Evolutionary conservation across 1,140 invertebrate species (phyloP).

Genomic region (Carcinoscorpius rotundicauda): DNA sequence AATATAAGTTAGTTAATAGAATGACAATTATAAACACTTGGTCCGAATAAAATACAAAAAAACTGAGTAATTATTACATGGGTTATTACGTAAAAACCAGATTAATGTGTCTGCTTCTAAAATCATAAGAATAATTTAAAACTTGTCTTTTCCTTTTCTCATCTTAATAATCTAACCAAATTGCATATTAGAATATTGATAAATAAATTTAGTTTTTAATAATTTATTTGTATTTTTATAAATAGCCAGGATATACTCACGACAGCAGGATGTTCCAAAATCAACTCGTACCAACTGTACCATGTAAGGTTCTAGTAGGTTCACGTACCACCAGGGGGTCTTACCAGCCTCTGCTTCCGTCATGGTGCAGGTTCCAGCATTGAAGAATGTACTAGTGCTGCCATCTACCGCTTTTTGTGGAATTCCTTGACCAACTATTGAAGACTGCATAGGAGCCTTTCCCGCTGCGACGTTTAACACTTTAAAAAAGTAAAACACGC

Average conservation of each 20-base stretch:
- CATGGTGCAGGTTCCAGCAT: conserved; percentile 62
- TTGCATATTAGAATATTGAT: too few relatives aligned
- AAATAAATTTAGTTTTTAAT: neutral
- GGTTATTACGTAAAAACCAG: too few relatives aligned
- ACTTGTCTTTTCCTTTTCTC: too few relatives aligned
- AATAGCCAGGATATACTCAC: conserved; percentile 37
- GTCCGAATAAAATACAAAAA: too few relatives aligned
- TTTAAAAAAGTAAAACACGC: conserved; percentile 36
- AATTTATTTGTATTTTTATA: neutral
- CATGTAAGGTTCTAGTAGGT: conserved; percentile 87
- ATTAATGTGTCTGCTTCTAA: too few relatives aligned
- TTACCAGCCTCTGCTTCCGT: conserved; percentile 69
- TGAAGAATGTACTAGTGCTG: conserved; percentile 69
- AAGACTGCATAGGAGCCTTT: conserved; percentile 89
- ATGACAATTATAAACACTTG: too few relatives aligned
- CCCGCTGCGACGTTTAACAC: conserved; percentile 90
- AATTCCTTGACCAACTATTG: conserved; percentile 60
- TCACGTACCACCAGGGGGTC: conserved; percentile 91
- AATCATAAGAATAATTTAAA: too few relatives aligned
- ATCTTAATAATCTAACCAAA: too few relatives aligned
- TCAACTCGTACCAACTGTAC: conserved; percentile 78
- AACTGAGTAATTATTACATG: too few relatives aligned
- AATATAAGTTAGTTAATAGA: too few relatives aligned
- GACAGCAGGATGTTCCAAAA: conserved; percentile 83
- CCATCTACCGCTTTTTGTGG: conserved; percentile 85